phyloP scores from a whole-genome alignment of 2,113 vertebrate species.

The Melanostigma gelatinosum region DNA sequence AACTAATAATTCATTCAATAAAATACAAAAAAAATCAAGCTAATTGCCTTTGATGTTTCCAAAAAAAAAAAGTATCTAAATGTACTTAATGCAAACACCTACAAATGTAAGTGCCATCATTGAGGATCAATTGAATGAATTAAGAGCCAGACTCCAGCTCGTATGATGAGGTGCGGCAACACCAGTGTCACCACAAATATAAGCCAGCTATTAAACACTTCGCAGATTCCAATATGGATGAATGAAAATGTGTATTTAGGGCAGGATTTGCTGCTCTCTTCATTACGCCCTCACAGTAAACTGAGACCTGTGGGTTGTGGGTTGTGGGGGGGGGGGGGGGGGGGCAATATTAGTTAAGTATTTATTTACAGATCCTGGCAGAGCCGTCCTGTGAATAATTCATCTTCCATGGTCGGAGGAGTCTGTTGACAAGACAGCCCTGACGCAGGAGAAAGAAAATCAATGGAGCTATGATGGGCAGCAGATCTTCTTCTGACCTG shows the following conservation, averaged over 20 bases:
- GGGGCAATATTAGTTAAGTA: conserved; percentile 80
- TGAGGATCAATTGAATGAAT: background rate
- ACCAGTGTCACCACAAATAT: conserved; percentile 26
- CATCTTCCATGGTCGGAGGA: conserved; percentile 69
- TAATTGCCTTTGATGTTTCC: background rate
- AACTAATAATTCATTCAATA: too few relatives aligned
- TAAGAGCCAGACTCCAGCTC: background rate
- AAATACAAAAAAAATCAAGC: background rate
- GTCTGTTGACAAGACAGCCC: conserved; percentile 78
- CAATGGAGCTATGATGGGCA: conserved; percentile 77
- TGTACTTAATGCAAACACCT: background rate
- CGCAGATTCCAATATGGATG: conserved; percentile 2
- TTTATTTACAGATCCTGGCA: conserved; percentile 79
- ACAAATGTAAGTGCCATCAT: background rate
- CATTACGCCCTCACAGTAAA: conserved; percentile 49
- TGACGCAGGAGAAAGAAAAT: conserved; percentile 76
- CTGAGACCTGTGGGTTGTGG: conserved; percentile 62
- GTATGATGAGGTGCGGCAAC: background rate
- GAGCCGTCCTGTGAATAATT: conserved; percentile 77
- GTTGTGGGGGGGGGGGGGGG: background rate
- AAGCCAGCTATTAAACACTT: conserved; percentile 35
- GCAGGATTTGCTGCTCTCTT: conserved; percentile 29
- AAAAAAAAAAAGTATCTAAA: background rate
- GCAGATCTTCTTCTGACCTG: conserved; percentile 65
- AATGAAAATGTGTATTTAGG: conserved; percentile 22